phyloP scores from a whole-genome alignment of 37 sponge, comb jelly and placozoan species.

The Chondrilla cf. caribensis region DNA sequence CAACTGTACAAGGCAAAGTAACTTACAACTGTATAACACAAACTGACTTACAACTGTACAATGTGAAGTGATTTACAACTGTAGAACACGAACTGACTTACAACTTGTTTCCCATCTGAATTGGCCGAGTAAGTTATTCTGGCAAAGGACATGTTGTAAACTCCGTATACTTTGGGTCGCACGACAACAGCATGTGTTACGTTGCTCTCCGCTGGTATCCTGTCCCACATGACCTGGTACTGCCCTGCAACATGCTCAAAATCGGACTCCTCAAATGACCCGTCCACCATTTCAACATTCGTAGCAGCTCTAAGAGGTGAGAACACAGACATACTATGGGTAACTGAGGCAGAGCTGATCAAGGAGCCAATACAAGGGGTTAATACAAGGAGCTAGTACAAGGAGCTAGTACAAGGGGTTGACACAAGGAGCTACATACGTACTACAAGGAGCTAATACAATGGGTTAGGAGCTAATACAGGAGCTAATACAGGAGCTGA shows the following conservation, averaged over 20 bases:
- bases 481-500: no score
- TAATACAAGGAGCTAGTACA: no score
- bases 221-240: constrained; percentile 56
- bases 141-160: constrained; percentile 83
- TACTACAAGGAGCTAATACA: no score
- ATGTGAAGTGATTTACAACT: no score
- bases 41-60: no score
- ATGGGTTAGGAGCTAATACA: no score
- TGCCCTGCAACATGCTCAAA: constrained; percentile 55
- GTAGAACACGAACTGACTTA: neutral
- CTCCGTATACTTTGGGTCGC: constrained; percentile 36
- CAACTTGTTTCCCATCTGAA: neutral
- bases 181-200: constrained; percentile 76
- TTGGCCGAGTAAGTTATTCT: constrained; percentile 47
- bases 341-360: no score
- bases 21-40: no score
- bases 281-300: constrained; percentile 52
- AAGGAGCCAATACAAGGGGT: no score
- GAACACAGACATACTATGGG: no score
- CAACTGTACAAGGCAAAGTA: no score
- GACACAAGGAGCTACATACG: no score
- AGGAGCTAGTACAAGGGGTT: neutral
- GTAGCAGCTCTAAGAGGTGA: constrained; percentile 47
- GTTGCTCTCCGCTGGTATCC: constrained; percentile 60
- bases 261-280: constrained; percentile 45